Base-by-base conservation (phyloP, 2,888 invertebrate genomes). In the Apoda limacodes region DNA sequence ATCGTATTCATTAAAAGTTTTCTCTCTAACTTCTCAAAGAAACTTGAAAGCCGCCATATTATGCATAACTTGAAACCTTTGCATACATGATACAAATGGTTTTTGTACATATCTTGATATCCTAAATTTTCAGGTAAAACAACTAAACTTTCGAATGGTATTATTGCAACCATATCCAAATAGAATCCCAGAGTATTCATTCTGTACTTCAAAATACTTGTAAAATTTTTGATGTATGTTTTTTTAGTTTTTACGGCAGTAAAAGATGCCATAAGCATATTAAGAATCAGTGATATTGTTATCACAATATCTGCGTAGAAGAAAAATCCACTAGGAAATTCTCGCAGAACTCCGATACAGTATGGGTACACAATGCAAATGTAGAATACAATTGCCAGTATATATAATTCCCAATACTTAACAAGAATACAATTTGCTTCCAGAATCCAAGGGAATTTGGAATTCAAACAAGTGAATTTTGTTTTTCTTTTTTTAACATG, bases 51-150 rank as follows among this genome's bases (percentile, higher is more conserved):
- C 39, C 82, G 65, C 71, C 83, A 82, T 11, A 82, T 62, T 22
- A 83, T 65, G 40, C 83, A 65, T 4, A 83, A 55, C 37, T 83
- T 78, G 10, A 78, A 68, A n/a, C 83, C 70, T 58, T 83, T 83
- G 35, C 82, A 70, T 22, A 82, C 47, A 47, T 66, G 71, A 50
- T 68, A 82, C 32, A 80, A 56, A 40, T 82, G 80, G 30, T 70
- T 60, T 39, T 63, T 59, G 35, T 70, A 67, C 32, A 63, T 57
- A 30, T 76, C 74, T 13, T 60, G 48, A 42, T 78, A 76, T 22
- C 57, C 59, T 2, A 62, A 53, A 7, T 47, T 39, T 4, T 51
- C 54, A 34, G 75, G 75, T 35, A 76, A 72, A 1, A 60, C 65
- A 9, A 78, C 68, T 31, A 82, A 70, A 34, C 71, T 63, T 50